Percentiles rank a stretch among this genome's conserved stretches.
Conservation (phyloP, 2,113 vertebrate species). For the Sphaerodactylus townsendi region DNA sequence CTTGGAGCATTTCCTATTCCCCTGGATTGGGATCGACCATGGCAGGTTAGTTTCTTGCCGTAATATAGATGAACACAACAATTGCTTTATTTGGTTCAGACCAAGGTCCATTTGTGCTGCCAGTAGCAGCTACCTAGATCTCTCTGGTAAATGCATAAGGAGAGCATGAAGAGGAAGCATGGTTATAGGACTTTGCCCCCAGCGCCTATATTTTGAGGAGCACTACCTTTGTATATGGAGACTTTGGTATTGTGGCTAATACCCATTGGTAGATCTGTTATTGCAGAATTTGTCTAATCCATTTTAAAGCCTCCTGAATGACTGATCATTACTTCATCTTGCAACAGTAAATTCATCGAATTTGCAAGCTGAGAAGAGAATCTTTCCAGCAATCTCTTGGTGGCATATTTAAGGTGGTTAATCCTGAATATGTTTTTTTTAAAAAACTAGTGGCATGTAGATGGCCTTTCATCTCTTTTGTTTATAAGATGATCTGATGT, state of each 20-base stretch:
- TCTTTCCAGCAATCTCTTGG: neutral
- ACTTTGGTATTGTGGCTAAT: neutral
- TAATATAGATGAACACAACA: neutral
- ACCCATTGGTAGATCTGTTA: neutral
- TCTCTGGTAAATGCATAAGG: neutral
- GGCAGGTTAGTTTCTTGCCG: slow-evolving; percentile 86
- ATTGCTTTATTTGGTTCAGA: neutral
- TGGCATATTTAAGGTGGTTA: neutral
- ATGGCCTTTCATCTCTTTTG: neutral
- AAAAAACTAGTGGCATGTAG: too few species aligned
- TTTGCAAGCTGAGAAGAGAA: neutral
- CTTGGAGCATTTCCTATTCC: slow-evolving; percentile 94
- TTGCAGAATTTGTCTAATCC: neutral
- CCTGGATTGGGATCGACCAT: slow-evolving; percentile 95
- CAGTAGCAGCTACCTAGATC: neutral
- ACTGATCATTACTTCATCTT: neutral
- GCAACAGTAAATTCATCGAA: neutral
- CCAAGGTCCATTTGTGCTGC: neutral
- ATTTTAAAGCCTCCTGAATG: neutral
- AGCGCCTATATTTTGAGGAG: neutral
- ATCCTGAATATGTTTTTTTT: neutral
- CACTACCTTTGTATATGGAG: neutral
- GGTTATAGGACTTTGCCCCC: neutral
- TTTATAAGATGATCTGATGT: neutral
- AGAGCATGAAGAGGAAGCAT: neutral